Percentiles rank a stretch among this genome's conserved stretches.
Conservation (phyloP, 2,113 vertebrate species). For the Polypterus senegalus region DNA sequence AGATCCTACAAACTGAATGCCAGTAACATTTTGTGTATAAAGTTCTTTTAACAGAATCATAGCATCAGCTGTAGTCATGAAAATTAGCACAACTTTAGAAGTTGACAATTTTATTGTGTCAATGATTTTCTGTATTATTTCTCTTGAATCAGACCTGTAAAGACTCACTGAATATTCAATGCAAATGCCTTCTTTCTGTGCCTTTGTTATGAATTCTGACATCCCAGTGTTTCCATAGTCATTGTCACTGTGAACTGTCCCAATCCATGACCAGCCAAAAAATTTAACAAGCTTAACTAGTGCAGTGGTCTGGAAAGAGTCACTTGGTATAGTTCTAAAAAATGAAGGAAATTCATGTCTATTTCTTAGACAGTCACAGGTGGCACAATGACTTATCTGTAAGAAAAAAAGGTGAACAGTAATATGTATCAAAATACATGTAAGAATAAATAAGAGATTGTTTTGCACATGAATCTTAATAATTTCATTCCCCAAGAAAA, state of each 20-base stretch:
- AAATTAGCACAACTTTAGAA: slow-evolving; percentile 49
- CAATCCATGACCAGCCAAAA: slow-evolving; percentile 58
- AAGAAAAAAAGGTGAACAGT: too few species aligned
- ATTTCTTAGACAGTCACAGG: slow-evolving; percentile 48
- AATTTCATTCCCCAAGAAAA: too few species aligned
- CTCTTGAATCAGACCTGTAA: slow-evolving; percentile 33
- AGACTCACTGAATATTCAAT: slow-evolving; percentile 48
- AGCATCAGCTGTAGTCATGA: slow-evolving; percentile 47
- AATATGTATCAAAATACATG: too few species aligned
- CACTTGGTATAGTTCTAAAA: slow-evolving; percentile 54
- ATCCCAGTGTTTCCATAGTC: slow-evolving; percentile 49
- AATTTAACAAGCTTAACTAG: slow-evolving; percentile 44
- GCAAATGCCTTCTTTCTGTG: slow-evolving; percentile 42
- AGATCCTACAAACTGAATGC: slow-evolving; percentile 59
- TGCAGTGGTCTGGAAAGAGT: slow-evolving; percentile 52
- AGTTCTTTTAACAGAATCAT: slow-evolving; percentile 47
- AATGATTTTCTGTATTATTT: slow-evolving; percentile 42
- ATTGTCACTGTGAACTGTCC: slow-evolving; percentile 47
- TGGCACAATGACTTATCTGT: slow-evolving; percentile 56
- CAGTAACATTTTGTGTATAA: slow-evolving; percentile 47
- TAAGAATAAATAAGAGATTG: too few species aligned
- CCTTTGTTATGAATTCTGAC: slow-evolving; percentile 40
- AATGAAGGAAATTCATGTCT: slow-evolving; percentile 50
- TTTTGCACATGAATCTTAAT: too few species aligned
- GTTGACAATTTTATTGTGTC: slow-evolving; percentile 44